Evolutionary conservation across 2,888 invertebrate species (phyloP).

Genomic region (Drosophila histrio): DNA sequence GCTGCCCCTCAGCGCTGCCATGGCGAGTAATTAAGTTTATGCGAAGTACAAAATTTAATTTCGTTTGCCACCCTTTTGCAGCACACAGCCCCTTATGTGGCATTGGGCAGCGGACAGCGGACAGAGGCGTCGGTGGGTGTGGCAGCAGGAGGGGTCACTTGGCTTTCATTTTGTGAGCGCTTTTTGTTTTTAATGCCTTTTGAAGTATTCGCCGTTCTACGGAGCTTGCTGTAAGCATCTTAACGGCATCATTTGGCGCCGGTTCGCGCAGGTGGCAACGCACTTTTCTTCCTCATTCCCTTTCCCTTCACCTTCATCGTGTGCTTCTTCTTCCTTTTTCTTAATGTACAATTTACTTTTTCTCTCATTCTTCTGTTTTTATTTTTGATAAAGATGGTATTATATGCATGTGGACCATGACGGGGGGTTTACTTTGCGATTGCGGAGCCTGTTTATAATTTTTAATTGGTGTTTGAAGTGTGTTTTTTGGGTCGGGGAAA

Average conservation of each 20-base stretch:
- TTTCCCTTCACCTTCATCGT: no score
- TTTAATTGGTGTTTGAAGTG: constrained; percentile 78
- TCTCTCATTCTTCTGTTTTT: constrained; percentile 1
- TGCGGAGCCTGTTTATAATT: constrained; percentile 65
- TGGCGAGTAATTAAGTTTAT: constrained; percentile 80
- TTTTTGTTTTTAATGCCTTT: constrained; percentile 77
- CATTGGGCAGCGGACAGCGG: constrained; percentile 15
- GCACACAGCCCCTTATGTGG: constrained; percentile 41
- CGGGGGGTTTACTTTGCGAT: constrained; percentile 25
- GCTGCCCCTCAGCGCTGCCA: constrained; percentile 37
- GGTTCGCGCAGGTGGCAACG: constrained; percentile 71
- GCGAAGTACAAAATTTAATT: constrained; percentile 81
- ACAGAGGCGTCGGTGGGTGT: not conserved
- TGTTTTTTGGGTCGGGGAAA: constrained; percentile 33
- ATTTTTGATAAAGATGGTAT: constrained; percentile 59
- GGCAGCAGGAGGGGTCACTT: constrained; percentile 48
- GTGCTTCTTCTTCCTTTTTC: constrained; percentile 11
- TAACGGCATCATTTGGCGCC: constrained; percentile 76
- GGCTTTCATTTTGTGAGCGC: constrained; percentile 71
- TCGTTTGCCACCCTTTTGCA: constrained; percentile 76
- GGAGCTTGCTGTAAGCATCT: constrained; percentile 66
- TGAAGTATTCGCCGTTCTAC: constrained; percentile 66
- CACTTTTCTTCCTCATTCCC: constrained; percentile 48
- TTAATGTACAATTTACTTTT: constrained; percentile 60
- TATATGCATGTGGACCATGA: constrained; percentile 36